A percentile compares a stretch with the other conserved stretches of the same genome.
Conservation (phyloP, 2,113 vertebrate genomes). For the Himantopus leucocephalus region DNA sequence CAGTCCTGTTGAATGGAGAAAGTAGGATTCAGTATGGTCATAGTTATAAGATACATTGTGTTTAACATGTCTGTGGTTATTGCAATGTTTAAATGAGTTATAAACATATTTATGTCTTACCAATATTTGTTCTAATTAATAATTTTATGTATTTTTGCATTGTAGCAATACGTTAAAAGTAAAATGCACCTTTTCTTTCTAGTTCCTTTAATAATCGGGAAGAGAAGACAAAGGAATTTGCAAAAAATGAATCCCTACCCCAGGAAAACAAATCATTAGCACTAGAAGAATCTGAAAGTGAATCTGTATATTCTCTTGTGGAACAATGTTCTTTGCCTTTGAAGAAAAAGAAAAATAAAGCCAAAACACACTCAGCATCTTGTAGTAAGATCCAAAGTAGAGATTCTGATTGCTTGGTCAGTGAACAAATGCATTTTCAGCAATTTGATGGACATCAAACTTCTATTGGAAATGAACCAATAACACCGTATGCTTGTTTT, state of each 20-base stretch:
- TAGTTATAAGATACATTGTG: background rate
- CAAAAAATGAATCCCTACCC: conserved; percentile 45
- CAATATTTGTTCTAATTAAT: background rate
- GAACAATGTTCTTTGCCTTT: conserved; percentile 71
- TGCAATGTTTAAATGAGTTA: background rate
- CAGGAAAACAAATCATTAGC: conserved; percentile 43
- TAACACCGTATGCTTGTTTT: conserved; percentile 94
- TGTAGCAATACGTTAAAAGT: background rate
- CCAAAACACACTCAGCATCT: background rate
- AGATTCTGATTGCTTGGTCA: conserved; percentile 32
- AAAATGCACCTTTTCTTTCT: background rate
- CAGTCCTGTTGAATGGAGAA: background rate
- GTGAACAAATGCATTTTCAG: conserved; percentile 64
- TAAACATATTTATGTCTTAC: background rate
- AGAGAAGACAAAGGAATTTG: conserved; percentile 34
- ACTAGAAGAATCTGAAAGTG: conserved; percentile 34
- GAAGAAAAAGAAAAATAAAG: conserved; percentile 56
- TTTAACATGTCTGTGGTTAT: background rate
- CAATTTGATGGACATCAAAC: background rate
- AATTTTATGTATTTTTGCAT: background rate
- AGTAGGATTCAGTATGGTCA: background rate
- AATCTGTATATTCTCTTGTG: conserved; percentile 82
- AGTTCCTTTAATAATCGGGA: conserved; percentile 52
- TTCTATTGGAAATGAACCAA: conserved; percentile 58
- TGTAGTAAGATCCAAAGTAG: conserved; percentile 20